Conservation (phyloP, 2,797 vertebrate genomes). For the Botia almorhae region DNA sequence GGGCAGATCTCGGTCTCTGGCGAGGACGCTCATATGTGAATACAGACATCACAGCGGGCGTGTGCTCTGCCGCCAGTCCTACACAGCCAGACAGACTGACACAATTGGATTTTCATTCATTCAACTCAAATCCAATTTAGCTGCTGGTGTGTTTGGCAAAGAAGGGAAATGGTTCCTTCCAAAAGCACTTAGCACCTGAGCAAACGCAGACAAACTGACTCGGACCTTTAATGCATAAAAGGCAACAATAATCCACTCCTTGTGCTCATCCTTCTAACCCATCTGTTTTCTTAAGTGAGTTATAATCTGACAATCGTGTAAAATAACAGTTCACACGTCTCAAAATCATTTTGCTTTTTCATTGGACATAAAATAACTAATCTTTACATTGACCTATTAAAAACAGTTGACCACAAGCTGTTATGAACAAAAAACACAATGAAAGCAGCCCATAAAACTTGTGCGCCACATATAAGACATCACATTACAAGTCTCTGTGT, state of each 20-base stretch:
- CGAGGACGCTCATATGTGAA: constrained; percentile 15
- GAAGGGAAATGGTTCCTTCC: constrained; percentile 39
- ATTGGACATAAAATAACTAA: too few species aligned
- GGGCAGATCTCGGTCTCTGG: constrained; percentile 34
- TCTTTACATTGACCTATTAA: too few species aligned
- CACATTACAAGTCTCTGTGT: too few species aligned
- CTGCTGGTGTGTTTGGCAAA: constrained; percentile 43
- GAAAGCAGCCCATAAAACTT: too few species aligned
- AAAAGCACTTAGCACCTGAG: constrained; percentile 35
- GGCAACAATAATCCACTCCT: neutral
- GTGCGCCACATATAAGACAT: too few species aligned
- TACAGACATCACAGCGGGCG: constrained; percentile 51
- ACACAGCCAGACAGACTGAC: constrained; percentile 46
- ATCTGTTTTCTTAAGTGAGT: too few species aligned
- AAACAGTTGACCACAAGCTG: too few species aligned
- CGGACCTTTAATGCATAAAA: constrained; percentile 2
- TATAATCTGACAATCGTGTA: too few species aligned
- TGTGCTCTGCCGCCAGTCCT: constrained; percentile 40
- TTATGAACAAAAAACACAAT: too few species aligned
- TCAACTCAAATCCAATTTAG: constrained; percentile 54
- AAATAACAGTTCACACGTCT: too few species aligned
- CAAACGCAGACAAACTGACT: constrained; percentile 27
- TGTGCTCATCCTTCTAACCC: too few species aligned
- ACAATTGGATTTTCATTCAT: constrained; percentile 61
- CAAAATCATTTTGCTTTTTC: too few species aligned